Evolutionary conservation across 1,140 invertebrate genomes (phyloP), one percentile per base, ranked within the genome.

Genomic region (Cepaea nemoralis): DNA sequence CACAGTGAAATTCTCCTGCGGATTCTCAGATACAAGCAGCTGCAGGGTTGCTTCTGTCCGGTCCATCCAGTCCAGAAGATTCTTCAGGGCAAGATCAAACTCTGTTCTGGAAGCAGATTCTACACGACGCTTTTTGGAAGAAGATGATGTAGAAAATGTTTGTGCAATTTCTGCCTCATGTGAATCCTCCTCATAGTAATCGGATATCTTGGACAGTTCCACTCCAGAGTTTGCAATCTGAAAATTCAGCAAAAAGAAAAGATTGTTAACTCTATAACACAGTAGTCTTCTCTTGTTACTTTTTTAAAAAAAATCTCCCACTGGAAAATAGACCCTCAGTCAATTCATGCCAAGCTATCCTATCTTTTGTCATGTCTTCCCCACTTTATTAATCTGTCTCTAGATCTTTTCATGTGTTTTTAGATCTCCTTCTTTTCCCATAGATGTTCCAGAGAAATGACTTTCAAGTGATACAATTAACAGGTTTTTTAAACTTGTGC

Each of bases 61-160:
- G 69, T 94, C 92, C 45, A 94, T 86, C 93, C 93, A 94, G 73
- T 93, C 93, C 75, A 92, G 91, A 0, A 94, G 86, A 85, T 92
- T 91, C 75, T 91, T 91, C 69, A 93, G 81, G 33, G 92, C 91
- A 10, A 90, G 84, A 50, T 94, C 92, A 87, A 94, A 94, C 85
- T 94, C 93, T 80, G 94, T 76, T 48, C 69, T 83, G 12, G 77
- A 78, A 12, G 83, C 81, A 24, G 87, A 85, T 31, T 90, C 90
- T n/a, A 89, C 63, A 37, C 87, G 86, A 24, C 86, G 84, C 71
- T 86, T 87, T 78, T 90, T 90, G 35, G 87, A 81, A 6, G 84
- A 81, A n/a, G 82, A 76, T 27, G 86, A 70, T 35, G 74, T 80
- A 22, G 85, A 77, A 40, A 80, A 63, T 33, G 80, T 83, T 31